These are phyloP conservation scores for Nothocercus nigrocapillus DNA, from an alignment of 2,113 vertebrate genomes.

Conservation along the genomic window DNA sequence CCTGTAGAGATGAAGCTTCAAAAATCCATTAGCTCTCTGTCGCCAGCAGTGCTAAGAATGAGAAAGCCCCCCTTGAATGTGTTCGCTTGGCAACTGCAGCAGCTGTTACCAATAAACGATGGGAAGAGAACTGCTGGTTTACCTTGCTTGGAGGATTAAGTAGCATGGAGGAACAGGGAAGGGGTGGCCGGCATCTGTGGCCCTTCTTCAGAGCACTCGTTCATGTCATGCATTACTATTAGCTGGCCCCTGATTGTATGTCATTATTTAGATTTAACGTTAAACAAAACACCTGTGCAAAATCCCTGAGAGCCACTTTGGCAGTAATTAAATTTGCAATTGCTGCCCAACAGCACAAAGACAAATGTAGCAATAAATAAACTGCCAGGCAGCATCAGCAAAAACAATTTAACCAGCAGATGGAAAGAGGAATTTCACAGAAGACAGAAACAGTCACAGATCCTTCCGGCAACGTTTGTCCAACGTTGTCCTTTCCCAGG, in stretches of 20 bases:
- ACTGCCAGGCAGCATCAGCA: not conserved
- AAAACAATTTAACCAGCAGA: not conserved
- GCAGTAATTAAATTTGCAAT: constrained; percentile 28
- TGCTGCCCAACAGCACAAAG: not conserved
- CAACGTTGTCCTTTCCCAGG: not conserved
- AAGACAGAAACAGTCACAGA: not conserved
- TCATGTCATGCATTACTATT: not conserved
- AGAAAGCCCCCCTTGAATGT: not conserved
- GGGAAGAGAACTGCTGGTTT: not conserved
- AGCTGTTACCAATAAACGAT: not conserved
- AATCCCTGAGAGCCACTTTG: not conserved
- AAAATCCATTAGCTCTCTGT: not conserved
- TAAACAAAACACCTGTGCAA: constrained; percentile 4
- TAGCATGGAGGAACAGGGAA: not conserved
- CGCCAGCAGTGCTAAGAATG: not conserved
- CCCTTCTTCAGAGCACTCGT: not conserved
- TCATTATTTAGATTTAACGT: constrained; percentile 34
- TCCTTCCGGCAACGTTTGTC: accelerated
- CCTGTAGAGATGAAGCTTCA: not conserved
- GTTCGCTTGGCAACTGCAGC: not conserved
- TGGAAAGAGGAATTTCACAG: not conserved
- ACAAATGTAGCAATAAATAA: not conserved
- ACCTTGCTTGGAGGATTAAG: not conserved
- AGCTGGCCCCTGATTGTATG: not conserved
- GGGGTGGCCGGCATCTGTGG: not conserved